Base-by-base conservation (phyloP, 2,888 invertebrate genomes). In the Brachyptera putata region DNA sequence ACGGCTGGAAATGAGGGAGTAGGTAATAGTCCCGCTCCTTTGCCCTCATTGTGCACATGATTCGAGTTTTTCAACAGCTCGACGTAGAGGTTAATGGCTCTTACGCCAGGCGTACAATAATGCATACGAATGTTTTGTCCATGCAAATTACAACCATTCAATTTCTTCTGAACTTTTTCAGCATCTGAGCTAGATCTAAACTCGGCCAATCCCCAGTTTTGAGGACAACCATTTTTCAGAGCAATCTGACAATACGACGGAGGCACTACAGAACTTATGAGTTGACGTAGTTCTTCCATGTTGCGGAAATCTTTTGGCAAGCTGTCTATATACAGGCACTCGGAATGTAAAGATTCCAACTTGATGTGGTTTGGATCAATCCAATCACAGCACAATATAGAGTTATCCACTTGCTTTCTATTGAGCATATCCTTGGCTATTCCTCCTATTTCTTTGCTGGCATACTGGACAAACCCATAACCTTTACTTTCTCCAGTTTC, bases 161-260 rank as follows among this genome's bases (percentile, higher is more conserved):
- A 66, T 4, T 68, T 66, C 13, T 68, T 66, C 61, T 72, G 73
- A 0, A 75, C 75, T 48, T 69, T 68, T 64, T 76, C 76, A 0
- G 76, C 76, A 58, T 76, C 75, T 21, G 73, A 74, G 25, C 71
- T 69, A 25, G 68, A 68, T 41, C 69, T 69, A 56, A 77, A 80
- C 67, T 80, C 79, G 3, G 79, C 76, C 21, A 80, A 72, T 30
- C 78, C 80, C 76, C 77, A 79, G 57, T 79, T 77, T 58, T 78
- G 73, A 7, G 77, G 76, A 58, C 75, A 75, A 3, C 76, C 76
- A 64, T 77, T 77, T 63, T 75, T 76, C 65, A 77, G 69, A 13
- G 78, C 77, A 65, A 79, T 77, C 78, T 79, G 69, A 66, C 79
- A 80, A 66, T 79, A 80, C 2, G 78, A 75, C 43, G 79, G 79